A percentile compares a stretch with the other conserved stretches of the same genome.
Conservation (phyloP, 2,888 invertebrate genomes). For the Heliconius aoede region DNA sequence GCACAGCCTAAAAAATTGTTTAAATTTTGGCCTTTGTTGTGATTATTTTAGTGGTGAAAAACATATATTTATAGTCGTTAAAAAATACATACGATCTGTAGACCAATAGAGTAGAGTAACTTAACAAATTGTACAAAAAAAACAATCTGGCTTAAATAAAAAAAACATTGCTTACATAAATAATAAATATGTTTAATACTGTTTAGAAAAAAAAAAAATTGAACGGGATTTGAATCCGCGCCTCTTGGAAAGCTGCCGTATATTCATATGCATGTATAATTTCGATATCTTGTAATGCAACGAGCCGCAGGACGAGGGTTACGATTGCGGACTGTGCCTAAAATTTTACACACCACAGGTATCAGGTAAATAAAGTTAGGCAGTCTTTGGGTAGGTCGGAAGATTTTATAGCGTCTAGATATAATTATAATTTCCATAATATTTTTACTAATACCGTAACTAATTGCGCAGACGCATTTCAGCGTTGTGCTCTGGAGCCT, state of each 20-base stretch:
- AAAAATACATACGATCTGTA: too few species aligned
- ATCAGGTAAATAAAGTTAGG: slow-evolving; percentile 77
- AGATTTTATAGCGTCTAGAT: slow-evolving; percentile 79
- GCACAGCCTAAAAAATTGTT: not conserved
- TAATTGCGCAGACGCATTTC: slow-evolving; percentile 57
- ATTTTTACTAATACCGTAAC: slow-evolving; percentile 60
- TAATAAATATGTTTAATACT: too few species aligned
- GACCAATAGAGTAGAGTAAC: too few species aligned
- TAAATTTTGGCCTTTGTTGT: not conserved
- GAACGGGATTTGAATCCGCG: too few species aligned
- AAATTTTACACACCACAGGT: slow-evolving; percentile 73
- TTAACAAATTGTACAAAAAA: too few species aligned
- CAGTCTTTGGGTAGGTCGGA: slow-evolving; percentile 85
- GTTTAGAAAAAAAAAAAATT: too few species aligned
- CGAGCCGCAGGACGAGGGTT: slow-evolving; percentile 70
- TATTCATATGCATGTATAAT: not conserved
- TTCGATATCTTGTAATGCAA: slow-evolving; percentile 59
- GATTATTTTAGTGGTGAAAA: not conserved
- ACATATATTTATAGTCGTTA: too few species aligned
- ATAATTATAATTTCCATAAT: slow-evolving; percentile 52
- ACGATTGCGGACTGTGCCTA: slow-evolving; percentile 62
- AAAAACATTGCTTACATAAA: too few species aligned
- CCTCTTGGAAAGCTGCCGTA: too few species aligned
- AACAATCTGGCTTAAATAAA: too few species aligned
- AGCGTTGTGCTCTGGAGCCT: slow-evolving; percentile 12